phyloP scores from a whole-genome alignment of 2,888 invertebrate genomes.

The Portevinia maculata region DNA sequence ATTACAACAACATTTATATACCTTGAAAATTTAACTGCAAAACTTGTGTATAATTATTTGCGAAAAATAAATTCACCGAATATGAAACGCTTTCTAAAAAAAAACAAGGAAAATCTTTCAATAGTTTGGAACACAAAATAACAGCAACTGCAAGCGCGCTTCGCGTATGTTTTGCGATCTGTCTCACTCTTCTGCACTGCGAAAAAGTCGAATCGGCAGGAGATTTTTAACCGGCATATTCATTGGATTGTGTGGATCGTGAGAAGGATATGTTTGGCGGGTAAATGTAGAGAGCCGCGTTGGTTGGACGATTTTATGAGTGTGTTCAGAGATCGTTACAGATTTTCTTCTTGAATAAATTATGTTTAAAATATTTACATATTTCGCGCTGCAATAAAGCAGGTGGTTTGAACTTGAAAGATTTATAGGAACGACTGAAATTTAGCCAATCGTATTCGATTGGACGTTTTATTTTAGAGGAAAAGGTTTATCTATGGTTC shows the following conservation, averaged over 20 bases:
- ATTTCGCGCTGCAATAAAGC: background rate
- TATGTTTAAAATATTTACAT: background rate
- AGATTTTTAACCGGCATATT: slow-evolving; percentile 46
- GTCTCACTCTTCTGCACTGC: slow-evolving; percentile 38
- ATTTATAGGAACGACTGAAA: no score
- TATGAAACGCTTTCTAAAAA: slow-evolving; percentile 34
- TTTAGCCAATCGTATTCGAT: no score
- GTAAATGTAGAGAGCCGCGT: background rate
- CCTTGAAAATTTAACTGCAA: slow-evolving; percentile 8
- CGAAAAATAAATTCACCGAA: slow-evolving; percentile 15
- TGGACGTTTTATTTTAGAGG: no score
- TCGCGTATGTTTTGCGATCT: slow-evolving; percentile 20
- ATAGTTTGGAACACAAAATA: slow-evolving; percentile 64
- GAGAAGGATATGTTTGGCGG: slow-evolving; percentile 51
- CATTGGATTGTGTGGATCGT: slow-evolving; percentile 64
- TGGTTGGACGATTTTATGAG: slow-evolving; percentile 5
- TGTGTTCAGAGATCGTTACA: slow-evolving; percentile 16
- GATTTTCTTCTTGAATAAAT: background rate
- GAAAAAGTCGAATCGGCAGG: slow-evolving; percentile 15
- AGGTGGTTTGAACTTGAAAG: no score
- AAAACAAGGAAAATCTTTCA: slow-evolving; percentile 49
- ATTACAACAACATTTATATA: slow-evolving; percentile 1
- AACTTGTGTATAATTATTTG: slow-evolving; percentile 3
- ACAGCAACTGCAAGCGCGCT: slow-evolving; percentile 60
- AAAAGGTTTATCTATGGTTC: no score